Base-by-base conservation (phyloP, 2,888 invertebrate genomes). In the Agrotis exclamationis region DNA sequence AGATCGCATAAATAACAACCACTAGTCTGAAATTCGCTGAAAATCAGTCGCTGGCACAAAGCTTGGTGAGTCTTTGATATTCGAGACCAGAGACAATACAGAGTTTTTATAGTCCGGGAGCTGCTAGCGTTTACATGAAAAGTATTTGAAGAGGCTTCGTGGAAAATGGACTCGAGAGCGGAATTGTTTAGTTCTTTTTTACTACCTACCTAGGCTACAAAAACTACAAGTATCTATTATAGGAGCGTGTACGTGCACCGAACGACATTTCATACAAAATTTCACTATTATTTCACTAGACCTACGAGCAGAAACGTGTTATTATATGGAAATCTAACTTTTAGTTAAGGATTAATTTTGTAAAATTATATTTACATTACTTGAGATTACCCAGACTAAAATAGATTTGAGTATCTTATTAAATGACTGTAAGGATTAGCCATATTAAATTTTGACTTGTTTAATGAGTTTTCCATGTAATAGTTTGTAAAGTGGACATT, bases 21-120 rank as follows among this genome's bases (percentile, higher is more conserved):
- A 53, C 62, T 57, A 54, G n/a, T 0, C 22, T 33, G 47, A 24
- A 66, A 72, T n/a, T 56, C 33, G 33, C 33, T 56, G 13, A 56
- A 56, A 33, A 70, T 54, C 64, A 58, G 45, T 24, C 13, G 51
- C 39, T 51, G 11, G 20, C 28, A 71, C 76, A 73, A 73, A 82
- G 72, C 66, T 48, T 28, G 7, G 39, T 45, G 4, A 20, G 11
- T 33, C 69, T 79, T 82, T 83, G 82, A 82, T 68, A 84, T 69
- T 45, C 59, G 69, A 83, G 44, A 50, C 16, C 70, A 70, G 47
- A 81, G 67, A 74, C 75, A 74, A 80, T 59, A 59, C 59, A 62
- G 44, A 16, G 39, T 11, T 39, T 11, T 39, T 28, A 0, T 65
- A 69, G 69, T 20, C 64, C n/a, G 24, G 57, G 73, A 81, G 84